Percentiles rank a stretch among this genome's conserved stretches.
These are phyloP conservation scores for Colaptes auratus DNA, from an alignment of 2,113 vertebrate genomes.

Conservation along the genomic window DNA sequence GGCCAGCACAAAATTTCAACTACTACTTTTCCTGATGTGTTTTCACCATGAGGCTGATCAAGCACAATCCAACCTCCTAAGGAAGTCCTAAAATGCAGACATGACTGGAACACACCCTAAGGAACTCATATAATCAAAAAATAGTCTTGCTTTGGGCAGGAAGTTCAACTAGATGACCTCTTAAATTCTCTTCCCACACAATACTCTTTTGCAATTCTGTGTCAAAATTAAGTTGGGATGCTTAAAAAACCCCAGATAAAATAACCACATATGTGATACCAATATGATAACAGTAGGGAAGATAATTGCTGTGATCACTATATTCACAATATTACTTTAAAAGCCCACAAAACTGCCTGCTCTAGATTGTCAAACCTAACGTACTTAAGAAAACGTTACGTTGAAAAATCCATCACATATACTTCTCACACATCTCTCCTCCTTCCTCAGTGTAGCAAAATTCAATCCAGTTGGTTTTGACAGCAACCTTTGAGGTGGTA, in stretches of 20 bases:
- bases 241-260: not conserved
- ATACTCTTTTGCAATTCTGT: not conserved
- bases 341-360: not conserved
- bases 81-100: not conserved
- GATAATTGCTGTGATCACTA: not conserved
- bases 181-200: not conserved
- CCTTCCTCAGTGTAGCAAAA: slow-evolving; percentile 42
- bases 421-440: slow-evolving; percentile 19
- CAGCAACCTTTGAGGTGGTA: slow-evolving; percentile 53
- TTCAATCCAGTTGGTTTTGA: slow-evolving; percentile 63
- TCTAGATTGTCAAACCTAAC: slow-evolving; percentile 18
- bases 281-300: not conserved
- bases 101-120: not conserved
- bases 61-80: not conserved
- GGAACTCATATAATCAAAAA: not conserved
- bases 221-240: not conserved
- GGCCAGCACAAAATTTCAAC: not conserved
- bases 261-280: not conserved
- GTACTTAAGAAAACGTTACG: not conserved
- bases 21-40: no score
- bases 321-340: not conserved
- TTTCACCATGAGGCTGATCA: not conserved
- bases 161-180: not conserved
- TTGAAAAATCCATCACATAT: not conserved
- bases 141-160: not conserved